Percentiles rank a stretch among this genome's conserved stretches.
These are phyloP conservation scores for Heliangelus exortis DNA, from an alignment of 2,797 vertebrate species.

Conservation along the genomic window DNA sequence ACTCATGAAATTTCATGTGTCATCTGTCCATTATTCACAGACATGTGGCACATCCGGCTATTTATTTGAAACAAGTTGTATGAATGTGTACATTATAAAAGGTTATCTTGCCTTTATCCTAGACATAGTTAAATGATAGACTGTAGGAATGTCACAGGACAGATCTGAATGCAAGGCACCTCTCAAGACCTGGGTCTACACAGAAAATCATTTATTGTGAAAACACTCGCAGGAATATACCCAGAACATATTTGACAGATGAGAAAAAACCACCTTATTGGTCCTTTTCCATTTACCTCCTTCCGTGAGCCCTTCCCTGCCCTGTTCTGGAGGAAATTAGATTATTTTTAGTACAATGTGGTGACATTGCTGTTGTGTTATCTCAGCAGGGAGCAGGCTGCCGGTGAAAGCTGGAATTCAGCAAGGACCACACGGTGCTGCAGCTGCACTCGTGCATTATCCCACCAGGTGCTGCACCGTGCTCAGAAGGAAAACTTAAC, in stretches of 20 bases:
- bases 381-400: not conserved
- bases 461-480: not conserved
- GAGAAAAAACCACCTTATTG: not conserved
- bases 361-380: not conserved
- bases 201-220: not conserved
- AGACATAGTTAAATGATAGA: not conserved
- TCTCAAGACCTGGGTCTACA: rapidly evolving
- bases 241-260: not conserved
- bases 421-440: not conserved
- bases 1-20: rapidly evolving
- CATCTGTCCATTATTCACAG: not conserved
- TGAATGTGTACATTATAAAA: not conserved
- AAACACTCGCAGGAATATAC: not conserved
- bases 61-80: not conserved
- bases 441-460: not conserved
- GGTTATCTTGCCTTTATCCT: not conserved
- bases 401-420: not conserved
- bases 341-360: not conserved
- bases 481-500: not conserved
- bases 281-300: not conserved
- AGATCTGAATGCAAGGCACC: not conserved
- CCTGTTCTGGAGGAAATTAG: not conserved
- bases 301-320: not conserved
- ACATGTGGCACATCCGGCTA: rapidly evolving
- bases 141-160: not conserved